These are phyloP conservation scores for Heteractis magnifica DNA, from an alignment of 92 coral and sea anemone species.

Conservation along the genomic window DNA sequence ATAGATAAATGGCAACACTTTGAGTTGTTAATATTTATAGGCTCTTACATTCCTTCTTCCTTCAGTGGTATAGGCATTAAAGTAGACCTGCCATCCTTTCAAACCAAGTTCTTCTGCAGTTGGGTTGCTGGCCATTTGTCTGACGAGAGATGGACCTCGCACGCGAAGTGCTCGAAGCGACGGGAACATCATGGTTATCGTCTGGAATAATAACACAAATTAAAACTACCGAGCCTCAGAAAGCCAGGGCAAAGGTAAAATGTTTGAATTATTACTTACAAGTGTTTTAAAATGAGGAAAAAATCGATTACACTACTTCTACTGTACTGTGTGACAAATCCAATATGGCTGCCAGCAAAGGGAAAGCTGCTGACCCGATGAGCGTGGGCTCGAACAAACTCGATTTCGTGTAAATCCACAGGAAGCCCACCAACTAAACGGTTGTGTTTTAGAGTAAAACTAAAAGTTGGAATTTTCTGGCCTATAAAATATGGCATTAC, in stretches of 20 bases:
- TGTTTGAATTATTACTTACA: background rate
- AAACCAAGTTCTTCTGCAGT: conserved; percentile 84
- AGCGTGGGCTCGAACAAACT: conserved; percentile 10
- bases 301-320: background rate
- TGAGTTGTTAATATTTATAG: background rate
- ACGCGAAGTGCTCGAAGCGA: conserved; percentile 42
- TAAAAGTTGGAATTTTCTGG: too few species aligned
- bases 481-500: too few species aligned
- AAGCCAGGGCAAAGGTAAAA: background rate
- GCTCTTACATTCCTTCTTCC: conserved; percentile 80
- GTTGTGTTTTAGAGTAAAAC: background rate
- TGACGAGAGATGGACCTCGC: conserved; percentile 52
- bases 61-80: conserved; percentile 68
- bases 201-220: background rate
- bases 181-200: conserved; percentile 31
- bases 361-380: conserved; percentile 34
- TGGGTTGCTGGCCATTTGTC: conserved; percentile 75
- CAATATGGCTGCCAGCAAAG: conserved; percentile 58
- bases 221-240: background rate
- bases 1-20: background rate
- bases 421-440: background rate
- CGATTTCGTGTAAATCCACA: conserved; percentile 10
- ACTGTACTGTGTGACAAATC: background rate
- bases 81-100: conserved; percentile 69
- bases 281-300: background rate